Base-by-base conservation (phyloP, 2,113 vertebrate genomes). In the Boleophthalmus pectinirostris region DNA sequence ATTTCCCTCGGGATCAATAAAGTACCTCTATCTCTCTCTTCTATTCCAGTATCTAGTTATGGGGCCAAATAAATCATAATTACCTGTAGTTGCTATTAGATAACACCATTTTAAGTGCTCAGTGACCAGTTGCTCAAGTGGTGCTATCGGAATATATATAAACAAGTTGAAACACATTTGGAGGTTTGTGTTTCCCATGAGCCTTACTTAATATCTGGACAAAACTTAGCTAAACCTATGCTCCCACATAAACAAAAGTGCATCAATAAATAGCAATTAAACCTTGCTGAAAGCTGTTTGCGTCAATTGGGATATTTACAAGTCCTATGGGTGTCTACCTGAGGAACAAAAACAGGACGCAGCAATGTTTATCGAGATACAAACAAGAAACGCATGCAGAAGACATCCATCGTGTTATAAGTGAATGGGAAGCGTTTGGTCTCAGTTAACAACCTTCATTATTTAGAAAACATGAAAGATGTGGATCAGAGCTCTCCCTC, bases 401-500 rank as follows among this genome's bases (percentile, higher is more conserved):
- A 51, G 16, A 20, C 51, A 21, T 54, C n/a, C 51, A 10, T n/a
- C 51, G 20, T 1, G 10, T n/a, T 54, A 54, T n/a, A n/a, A 54
- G 51, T 54, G 51, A n/a, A 21, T 54, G 51, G 9, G 51, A 54
- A 54, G 51, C 2, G 16, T n/a, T 75, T 54, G 60, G 47, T 76
- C 76, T 70, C 49, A 66, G 69, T 87, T 76, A 56, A 83, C 75
- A 67, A 49, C 43, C 38, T 70, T 84, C 54, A 77, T 89, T 84
- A 82, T 82, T 82, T 75, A 57, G 58, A 85, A 68, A 68, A 77
- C 57, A 79, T 74, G 68, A 73, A 81, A 77, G 65, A 38, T 45
- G 43, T 53, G 60, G 1, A 72, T 69, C 68, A 2, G 24, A 58
- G 56, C 56, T 1, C 23, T 58, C 68, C 80, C 81, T n/a, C 53